Percentiles rank a stretch among this genome's conserved stretches.
Evolutionary conservation across 1,140 invertebrate species (phyloP).

Genomic region (Pogonognathellus flavescens): DNA sequence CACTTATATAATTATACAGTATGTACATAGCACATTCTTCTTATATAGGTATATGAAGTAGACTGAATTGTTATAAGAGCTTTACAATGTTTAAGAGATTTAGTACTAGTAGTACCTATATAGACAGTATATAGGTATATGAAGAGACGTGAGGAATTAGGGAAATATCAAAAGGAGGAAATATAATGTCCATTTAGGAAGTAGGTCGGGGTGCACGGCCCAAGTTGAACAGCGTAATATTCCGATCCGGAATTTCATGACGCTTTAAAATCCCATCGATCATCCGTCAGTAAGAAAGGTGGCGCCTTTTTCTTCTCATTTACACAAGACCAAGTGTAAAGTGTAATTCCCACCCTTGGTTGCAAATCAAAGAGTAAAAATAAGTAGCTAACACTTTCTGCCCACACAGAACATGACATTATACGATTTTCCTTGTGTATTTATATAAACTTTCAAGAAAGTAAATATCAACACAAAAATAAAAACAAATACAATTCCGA

Average conservation of each 20-base stretch:
- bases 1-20: too few relatives aligned
- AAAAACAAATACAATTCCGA: background rate
- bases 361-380: constrained; percentile 15
- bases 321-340: constrained; percentile 12
- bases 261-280: constrained; percentile 49
- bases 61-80: too few relatives aligned
- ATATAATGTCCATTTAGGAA: constrained; percentile 46
- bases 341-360: constrained; percentile 9
- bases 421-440: background rate
- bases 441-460: background rate
- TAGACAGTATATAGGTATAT: background rate
- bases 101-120: too few relatives aligned
- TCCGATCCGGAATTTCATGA: constrained; percentile 38
- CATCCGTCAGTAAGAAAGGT: constrained; percentile 34
- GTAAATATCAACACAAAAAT: background rate
- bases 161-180: constrained; percentile 3
- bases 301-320: constrained; percentile 33
- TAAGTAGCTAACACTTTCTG: background rate
- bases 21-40: too few relatives aligned
- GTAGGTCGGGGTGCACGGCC: constrained; percentile 23
- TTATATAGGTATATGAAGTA: too few relatives aligned
- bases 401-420: background rate
- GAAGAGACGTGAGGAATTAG: background rate
- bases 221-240: background rate
- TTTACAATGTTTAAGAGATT: background rate